Evolutionary conservation across 2,113 vertebrate species (phyloP), one percentile per base, ranked within the genome.

Genomic region (Malurus cyaneus): DNA sequence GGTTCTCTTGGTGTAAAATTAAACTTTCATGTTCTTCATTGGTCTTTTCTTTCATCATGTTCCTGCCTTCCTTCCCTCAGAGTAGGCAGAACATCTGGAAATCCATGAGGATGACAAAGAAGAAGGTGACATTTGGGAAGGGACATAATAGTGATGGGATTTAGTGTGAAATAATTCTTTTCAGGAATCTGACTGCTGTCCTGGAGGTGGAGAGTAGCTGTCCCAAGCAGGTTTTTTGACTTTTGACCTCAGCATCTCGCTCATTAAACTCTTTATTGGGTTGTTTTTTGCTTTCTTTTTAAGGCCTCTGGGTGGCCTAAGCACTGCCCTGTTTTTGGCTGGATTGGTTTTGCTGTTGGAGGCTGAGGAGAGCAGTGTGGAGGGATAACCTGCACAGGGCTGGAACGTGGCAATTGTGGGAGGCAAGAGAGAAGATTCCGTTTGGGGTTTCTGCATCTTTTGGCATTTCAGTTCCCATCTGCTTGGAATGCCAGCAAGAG

Each of bases 201-300:
- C 62, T 76, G 72, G 23, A 59, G 80, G 44, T 64, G 79, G 65
- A 28, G 65, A 67, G 41, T 9, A 0, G 21, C 57, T 70, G 39
- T 59, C 56, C 65, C 34, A 9, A 17, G 66, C 61, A 54, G 24
- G 2, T 31, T 88, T 50, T 81, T 71, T 24, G 2, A 47, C 73
- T 39, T 39, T 39, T 39, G 39, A 50, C 18, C 73, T 72, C 42
- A 53, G 19, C 1, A 0, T 54, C 46, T 85, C 2, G 0, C 28
- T 80, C 4, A 1, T 80, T 61, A 32, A 52, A 17, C 24, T 36
- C 9, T 28, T 50, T 7, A 14, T 34, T 32, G 52, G 8, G 5
- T 50, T 70, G 34, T 18, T 83, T 52, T 46, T 41, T 65, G 46
- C 16, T 61, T 69, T 46, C 12, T 49, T 90, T 92, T 60, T 17